Evolutionary conservation across 2,797 vertebrate genomes (phyloP), one percentile per base, ranked within the genome.

Genomic region (Peromyscus nudipes): DNA sequence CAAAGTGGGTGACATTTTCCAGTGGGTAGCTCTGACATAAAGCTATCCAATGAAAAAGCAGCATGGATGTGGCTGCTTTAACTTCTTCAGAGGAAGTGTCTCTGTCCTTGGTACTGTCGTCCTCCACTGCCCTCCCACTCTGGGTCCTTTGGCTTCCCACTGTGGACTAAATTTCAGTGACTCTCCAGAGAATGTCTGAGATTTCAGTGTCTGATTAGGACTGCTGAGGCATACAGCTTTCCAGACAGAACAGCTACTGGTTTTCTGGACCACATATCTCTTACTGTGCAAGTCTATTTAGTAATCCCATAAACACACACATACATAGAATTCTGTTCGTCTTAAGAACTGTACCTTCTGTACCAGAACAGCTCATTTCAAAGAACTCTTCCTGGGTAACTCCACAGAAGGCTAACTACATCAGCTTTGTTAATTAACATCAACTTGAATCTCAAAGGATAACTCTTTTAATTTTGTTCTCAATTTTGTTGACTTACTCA

Each of bases 401-500:
- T 87, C 43, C 52, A 79, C 4, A 71, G 87, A 71, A 91, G 84
- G 29, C 21, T 81, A 29, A 71, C 75, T 2, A 40, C 27, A 49
- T 40, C 4, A 19, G 64, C 87, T 27, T 60, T 49, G 49, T 49
- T 89, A 86, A 65, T 92, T 75, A 65, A 62, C 65, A 79, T 40
- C 57, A 89, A 87, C 21, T 77, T 96, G 17, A 71, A 10, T 83
- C 69, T 79, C 60, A 81, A 91, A 85, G 29, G 49, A 57, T 73
- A 37, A 62, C 19, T 75, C 90, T 94, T 92, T 62, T 64, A 43
- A 89, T 89, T 87, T 93, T 94, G 60, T 49, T 86, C 3, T 55
- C 67, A 79, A 29, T 77, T 92, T 96, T 85, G 29, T 10, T 91
- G 60, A 80, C 65, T 94, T 88, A 82, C 37, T 95, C 65, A 57